Evolutionary conservation across 2,888 invertebrate genomes (phyloP).

Genomic region (Saturnia japonica): DNA sequence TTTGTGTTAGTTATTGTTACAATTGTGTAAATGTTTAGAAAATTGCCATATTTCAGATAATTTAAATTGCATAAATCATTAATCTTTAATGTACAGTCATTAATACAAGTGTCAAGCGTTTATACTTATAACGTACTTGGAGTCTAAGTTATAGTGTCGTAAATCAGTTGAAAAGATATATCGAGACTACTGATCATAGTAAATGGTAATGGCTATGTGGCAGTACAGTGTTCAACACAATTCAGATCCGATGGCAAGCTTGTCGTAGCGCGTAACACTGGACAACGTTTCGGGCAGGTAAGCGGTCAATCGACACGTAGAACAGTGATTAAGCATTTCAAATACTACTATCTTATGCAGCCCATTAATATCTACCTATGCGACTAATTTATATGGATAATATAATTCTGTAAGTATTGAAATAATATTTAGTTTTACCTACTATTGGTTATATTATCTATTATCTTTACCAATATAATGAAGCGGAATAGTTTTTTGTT

Average conservation of each 20-base stretch:
- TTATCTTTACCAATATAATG: no score
- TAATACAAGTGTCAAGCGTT: not conserved
- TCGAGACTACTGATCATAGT: not conserved
- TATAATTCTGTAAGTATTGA: not conserved
- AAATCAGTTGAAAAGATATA: not conserved
- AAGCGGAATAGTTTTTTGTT: no score
- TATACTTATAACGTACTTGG: not conserved
- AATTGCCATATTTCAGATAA: not conserved
- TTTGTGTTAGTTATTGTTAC: not conserved
- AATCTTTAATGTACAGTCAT: no score
- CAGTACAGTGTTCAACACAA: conserved; percentile 6
- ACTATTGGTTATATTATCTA: no score
- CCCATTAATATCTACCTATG: conserved; percentile 5
- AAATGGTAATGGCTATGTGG: not conserved
- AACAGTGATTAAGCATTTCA: conserved; percentile 30
- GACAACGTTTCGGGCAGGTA: conserved; percentile 37
- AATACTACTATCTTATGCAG: not conserved
- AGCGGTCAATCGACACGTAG: conserved; percentile 43
- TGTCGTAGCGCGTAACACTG: conserved; percentile 18
- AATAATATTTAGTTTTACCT: not conserved
- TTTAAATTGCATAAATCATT: no score
- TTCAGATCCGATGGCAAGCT: conserved; percentile 11
- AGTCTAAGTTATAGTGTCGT: not conserved
- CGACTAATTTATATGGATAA: not conserved
- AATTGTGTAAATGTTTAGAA: not conserved